Evolutionary conservation across 1,140 invertebrate species (phyloP), one percentile per base, ranked within the genome.

Genomic region (Mizuhopecten yessoensis): DNA sequence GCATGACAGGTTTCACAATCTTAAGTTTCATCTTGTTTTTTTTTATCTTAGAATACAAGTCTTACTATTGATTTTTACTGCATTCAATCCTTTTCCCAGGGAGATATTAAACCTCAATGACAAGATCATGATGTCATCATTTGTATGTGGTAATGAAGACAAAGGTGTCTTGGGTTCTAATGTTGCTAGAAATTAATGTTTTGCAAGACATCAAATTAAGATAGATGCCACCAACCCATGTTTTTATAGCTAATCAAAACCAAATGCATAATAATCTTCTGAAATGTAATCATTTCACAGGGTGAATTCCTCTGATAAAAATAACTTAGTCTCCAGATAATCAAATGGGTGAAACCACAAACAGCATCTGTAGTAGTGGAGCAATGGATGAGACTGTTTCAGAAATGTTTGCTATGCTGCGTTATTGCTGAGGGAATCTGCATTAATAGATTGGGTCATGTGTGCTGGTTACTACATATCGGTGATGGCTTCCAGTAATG

Each of bases 81-180:
- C 57, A 5, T 75, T 75, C 17, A 75, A 17, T 29, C 23, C n/a
- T 10, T 75, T 29, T 75, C n/a, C 23, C 23, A 75, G 57, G 23
- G 57, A 75, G 23, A 75, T 7, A 75, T 75, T 75, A 75, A 75
- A 75, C 57, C 57, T 75, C 29, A 75, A 75, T 75, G 57, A 75
- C 23, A n/a, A 29, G 57, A 29, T n/a, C 57, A 29, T n/a, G 57
- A 75, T 75, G 23, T 29, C 57, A 75, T 75, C 57, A 75, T 75
- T n/a, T 75, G 9, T n/a, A 75, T 75, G 57, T 29, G n/a, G 57
- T 75, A 75, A 75, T 75, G 57, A 75, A 75, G 57, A n/a, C 11
- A n/a, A 0, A n/a, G n/a, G n/a, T 29, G 9, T 29, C 23, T 5
- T 29, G 23, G n/a, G 9, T 75, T 75, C 57, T 75, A 75, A 75